Base-by-base conservation (phyloP, 2,113 vertebrate genomes). In the Chamaetylas fuelleborni region DNA sequence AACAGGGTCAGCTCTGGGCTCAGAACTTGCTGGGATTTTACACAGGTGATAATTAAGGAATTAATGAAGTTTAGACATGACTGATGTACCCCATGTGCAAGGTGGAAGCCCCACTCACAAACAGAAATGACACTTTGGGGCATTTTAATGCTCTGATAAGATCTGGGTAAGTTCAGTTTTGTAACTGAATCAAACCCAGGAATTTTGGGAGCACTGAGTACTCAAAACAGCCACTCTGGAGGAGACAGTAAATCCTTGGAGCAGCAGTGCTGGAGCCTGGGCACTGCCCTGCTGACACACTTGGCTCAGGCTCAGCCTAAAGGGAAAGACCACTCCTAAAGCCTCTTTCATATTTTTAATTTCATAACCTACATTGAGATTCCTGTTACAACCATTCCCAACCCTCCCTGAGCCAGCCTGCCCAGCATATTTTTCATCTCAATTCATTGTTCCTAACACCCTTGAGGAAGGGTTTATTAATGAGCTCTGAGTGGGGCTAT, bases 401-500 rank as follows among this genome's bases (percentile, higher is more conserved):
- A 33, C 15, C 65, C 83, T 65, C 64, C 8, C 53, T 3, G 4
- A 95, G 51, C 77, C 38, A 40, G 81, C 58, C 36, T 28, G 61
- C 65, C 19, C 14, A 42, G 77, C 0, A 0, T 34, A 51, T 82
- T 91, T 90, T 62, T 40, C 69, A 76, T 79, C 57, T 87, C 48
- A 69, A 80, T 80, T 92, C 84, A 58, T 19, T 43, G 67, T 19
- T 90, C 48, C 66, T 31, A 65, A 95, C 72, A 18, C 64, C 91
- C 95, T 62, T 19, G 87, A 91, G 91, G 70, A 92, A 79, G 19
- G 28, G 26, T 93, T 77, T 73, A 82, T 94, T 92, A 92, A 94
- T 73, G 90, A 95, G 90, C 34, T 91, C 16, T 25, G 71, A 83
- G 91, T 8, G 33, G 74, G 77, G 85, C 80, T 64, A 54, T 65